Base-by-base conservation (phyloP, 2,888 invertebrate species). In the Phaedon cochleariae region DNA sequence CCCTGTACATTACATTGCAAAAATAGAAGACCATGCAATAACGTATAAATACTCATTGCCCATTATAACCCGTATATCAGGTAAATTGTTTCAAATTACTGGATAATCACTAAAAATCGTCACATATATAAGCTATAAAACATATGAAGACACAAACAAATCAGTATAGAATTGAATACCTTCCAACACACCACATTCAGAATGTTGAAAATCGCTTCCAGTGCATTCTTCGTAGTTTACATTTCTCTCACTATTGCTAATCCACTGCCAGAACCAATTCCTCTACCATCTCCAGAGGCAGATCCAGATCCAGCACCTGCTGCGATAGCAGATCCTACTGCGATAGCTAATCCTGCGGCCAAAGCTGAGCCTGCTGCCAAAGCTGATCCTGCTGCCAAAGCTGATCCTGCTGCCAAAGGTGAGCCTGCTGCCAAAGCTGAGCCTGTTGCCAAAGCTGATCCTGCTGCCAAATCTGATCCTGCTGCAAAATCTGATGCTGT, bases 1-100 rank as follows among this genome's bases (percentile, higher is more conserved):
- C 26, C 4, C 26, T 26, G 26, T 26, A 26, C 7, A 26, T 7
- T 15, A 41, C 41, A 41, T 41, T 41, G 41, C 41, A 41, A 41
- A 9, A 41, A n/a, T 41, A 3, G 4, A n/a, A 41, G 4, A 15
- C 15, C 41, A 7, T 26, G 3, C 26, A 15, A 41, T 41, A 41
- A 41, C 15, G 41, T 2, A 4, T 41, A 3, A 34, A 34, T 34
- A 34, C 34, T 34, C 34, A 34, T 34, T 34, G 5, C 7, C 3
- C 41, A 41, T 41, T n/a, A 41, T 22, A 48, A 46, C 62, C 62
- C 55, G 55, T 53, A 62, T 62, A 21, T 21, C 49, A 62, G n/a
- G 15, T 10, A 15, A 62, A 62, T 55, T 55, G 31, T 10, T n/a
- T 9, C 49, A 55, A 62, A 54, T 54, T 37, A 18, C 54, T 45